Base-by-base conservation (phyloP, 2,888 invertebrate genomes). In the Callinectes sapidus region DNA sequence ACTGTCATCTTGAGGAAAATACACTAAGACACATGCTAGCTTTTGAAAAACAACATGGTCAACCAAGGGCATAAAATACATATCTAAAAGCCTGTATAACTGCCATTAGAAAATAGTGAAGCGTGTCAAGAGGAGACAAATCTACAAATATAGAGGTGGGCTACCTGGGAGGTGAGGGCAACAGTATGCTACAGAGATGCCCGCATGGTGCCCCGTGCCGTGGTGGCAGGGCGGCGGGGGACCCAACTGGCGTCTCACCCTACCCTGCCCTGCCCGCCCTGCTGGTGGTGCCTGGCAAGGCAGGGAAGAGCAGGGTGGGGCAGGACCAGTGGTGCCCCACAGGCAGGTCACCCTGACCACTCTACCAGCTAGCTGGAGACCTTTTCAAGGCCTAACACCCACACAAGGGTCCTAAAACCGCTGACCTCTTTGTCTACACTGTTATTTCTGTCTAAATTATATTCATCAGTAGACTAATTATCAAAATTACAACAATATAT, bases 401-500 rank as follows among this genome's bases (percentile, higher is more conserved):
- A 81, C 35, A 35, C 23, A 61, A 87, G 87, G 91, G 71, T 91
- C 87, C 48, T 91, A 71, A 90, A 32, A n/a, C 87, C 61, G 61
- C 71, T 66, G 87, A 71, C 39, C 87, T 32, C 66, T 71, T 23
- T 39, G 89, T 89, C 71, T 88, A 88, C 32, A 61, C 16, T 55
- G 54, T 90, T 90, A 90, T 86, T 91, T 42, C 91, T 91, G 42
- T 8, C 71, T 87, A 71, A 87, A 87, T n/a, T 89, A 89, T 71
- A 88, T 86, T 91, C 61, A 91, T 91, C 91, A 48, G 71, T 71
- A 91, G 28, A 86, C 91, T 87, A 91, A 91, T 91, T 91, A 91
- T 87, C 91, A 91, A 91, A 91, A 54, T 71, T 89, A 89, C 89
- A 89, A 89, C 89, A 88, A 88, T 90, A 91, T 87, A 91, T 91